A percentile compares a stretch with the other conserved stretches of the same genome.
Evolutionary conservation across 2,113 vertebrate genomes (phyloP).

Genomic region (Petromus typicus): DNA sequence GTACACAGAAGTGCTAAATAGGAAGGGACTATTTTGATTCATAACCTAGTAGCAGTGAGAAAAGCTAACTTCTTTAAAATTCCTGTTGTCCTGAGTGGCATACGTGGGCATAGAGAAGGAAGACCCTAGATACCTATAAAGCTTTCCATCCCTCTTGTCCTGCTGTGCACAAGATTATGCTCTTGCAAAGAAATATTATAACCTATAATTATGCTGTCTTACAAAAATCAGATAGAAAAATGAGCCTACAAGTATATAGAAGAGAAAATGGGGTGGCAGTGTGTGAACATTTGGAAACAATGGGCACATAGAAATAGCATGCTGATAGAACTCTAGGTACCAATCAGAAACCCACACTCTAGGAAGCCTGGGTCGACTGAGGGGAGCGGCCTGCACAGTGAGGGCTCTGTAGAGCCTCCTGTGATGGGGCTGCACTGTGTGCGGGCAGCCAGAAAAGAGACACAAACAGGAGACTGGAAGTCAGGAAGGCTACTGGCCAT

Average conservation of each 20-base stretch:
- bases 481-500: background rate
- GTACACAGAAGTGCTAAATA: slow-evolving; percentile 34
- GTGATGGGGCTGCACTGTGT: background rate
- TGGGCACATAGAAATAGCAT: slow-evolving; percentile 58
- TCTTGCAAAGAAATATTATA: slow-evolving; percentile 18
- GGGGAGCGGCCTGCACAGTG: background rate
- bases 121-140: background rate
- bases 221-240: slow-evolving; percentile 42
- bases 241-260: background rate
- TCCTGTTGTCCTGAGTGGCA: background rate
- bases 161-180: background rate
- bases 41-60: slow-evolving; percentile 6
- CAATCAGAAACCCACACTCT: slow-evolving; percentile 27
- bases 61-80: background rate
- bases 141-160: background rate
- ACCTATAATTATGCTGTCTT: slow-evolving; percentile 67
- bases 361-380: background rate
- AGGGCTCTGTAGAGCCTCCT: background rate
- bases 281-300: slow-evolving; percentile 13
- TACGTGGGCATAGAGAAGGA: background rate
- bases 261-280: background rate
- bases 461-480: background rate
- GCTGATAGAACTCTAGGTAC: background rate
- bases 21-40: slow-evolving; percentile 37
- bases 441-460: background rate